Conservation (phyloP, 64 coral and sea anemone species). For the Dendrophyllia cribrosa region DNA sequence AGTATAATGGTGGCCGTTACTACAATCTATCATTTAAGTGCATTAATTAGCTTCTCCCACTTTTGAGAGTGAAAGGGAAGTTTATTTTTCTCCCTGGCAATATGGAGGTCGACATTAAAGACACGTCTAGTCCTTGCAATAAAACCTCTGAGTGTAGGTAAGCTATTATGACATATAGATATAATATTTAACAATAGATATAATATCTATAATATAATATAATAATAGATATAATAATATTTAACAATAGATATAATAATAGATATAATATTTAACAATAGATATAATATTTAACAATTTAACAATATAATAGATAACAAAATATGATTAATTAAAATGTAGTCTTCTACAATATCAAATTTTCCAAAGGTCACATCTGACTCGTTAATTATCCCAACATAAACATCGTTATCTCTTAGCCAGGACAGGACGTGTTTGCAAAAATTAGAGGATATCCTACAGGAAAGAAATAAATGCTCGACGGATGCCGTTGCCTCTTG, state of each 20-base stretch:
- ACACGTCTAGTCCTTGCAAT: not conserved
- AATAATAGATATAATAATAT: too few relatives aligned
- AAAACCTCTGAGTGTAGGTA: not conserved
- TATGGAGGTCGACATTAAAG: not conserved
- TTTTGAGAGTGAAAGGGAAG: not conserved
- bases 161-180: not conserved
- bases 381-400: not conserved
- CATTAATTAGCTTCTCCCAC: not conserved
- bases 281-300: too few relatives aligned
- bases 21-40: not conserved
- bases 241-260: too few relatives aligned
- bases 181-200: not conserved
- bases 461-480: too few relatives aligned
- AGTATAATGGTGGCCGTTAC: too few relatives aligned
- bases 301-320: too few relatives aligned
- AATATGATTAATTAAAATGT: not conserved
- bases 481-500: too few relatives aligned
- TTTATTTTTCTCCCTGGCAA: slow-evolving; percentile 6
- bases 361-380: not conserved
- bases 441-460: not conserved
- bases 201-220: too few relatives aligned
- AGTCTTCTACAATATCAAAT: slow-evolving; percentile 3
- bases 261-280: too few relatives aligned
- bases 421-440: not conserved
- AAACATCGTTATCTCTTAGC: slow-evolving; percentile 1